Evolutionary conservation across 1,140 invertebrate genomes (phyloP), one percentile per base, ranked within the genome.

Genomic region (Phenacoccus solenopsis): DNA sequence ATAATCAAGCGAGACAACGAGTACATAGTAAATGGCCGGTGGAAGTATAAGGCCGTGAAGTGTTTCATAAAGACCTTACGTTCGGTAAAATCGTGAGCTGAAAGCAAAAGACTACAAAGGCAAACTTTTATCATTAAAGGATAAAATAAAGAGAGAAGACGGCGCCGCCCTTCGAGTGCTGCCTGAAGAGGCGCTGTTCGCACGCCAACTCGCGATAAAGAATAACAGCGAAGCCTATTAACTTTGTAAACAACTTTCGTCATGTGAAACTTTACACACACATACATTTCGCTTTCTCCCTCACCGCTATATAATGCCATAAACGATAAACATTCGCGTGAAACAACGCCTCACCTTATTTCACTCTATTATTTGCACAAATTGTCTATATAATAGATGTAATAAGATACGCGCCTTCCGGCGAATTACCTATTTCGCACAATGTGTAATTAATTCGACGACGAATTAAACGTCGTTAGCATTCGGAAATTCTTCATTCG

Each of bases 41-140:
- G 59, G 59, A 64, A 64, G 25, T 64, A 64, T 64, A 64, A 64
- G 59, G 22, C 59, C 59, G 59, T 64, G 59, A 64, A 64, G 59
- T 64, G 59, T 64, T 64, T 64, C 59, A 64, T 64, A 64, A 64
- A 64, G 59, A 64, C 59, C 22, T 27, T 27, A 27, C 25, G 59
- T 27, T 25, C 20, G 25, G 59, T 27, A 64, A 64, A 64, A 64
- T 64, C 59, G 59, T 64, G 59, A 64, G 59, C 59, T 64, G 59
- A 64, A 64, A 64, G 25, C 59, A 24, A 64, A 64, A 64, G 25
- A 64, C 20, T 27, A 64, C 25, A 64, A 64, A 25, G 59, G 25
- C 59, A 64, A 64, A 64, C 59, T 64, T 64, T 64, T 64, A 64
- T 64, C 59, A 64, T 64, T 64, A 64, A 64, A 27, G 59, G 59